Evolutionary conservation across 1,140 invertebrate species (phyloP).

Genomic region (Trichonephila clavipes): DNA sequence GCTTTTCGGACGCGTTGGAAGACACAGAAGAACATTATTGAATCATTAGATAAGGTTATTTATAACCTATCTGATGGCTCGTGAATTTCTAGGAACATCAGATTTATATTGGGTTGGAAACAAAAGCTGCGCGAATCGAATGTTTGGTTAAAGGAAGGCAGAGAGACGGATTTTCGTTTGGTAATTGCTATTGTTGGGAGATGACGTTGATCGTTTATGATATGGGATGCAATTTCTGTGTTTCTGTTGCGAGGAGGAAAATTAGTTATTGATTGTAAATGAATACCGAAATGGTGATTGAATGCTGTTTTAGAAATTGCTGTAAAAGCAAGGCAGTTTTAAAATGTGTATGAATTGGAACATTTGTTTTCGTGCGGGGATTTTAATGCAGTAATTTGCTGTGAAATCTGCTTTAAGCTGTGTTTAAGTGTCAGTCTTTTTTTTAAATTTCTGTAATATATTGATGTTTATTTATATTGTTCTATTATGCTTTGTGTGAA

Average conservation of each 20-base stretch:
- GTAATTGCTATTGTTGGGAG: conserved; percentile 46
- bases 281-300: background rate
- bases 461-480: too few species aligned
- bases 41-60: conserved; percentile 62
- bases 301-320: background rate
- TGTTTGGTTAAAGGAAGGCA: background rate
- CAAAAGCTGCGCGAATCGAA: background rate
- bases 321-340: background rate
- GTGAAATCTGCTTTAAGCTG: too few species aligned
- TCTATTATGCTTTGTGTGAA: too few species aligned
- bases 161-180: background rate
- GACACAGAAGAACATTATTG: conserved; percentile 54
- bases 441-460: too few species aligned
- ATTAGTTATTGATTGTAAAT: background rate
- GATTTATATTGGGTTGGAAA: conserved; percentile 50
- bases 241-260: background rate
- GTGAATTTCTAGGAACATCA: conserved; percentile 42
- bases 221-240: conserved; percentile 13
- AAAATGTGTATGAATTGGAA: background rate
- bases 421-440: too few species aligned
- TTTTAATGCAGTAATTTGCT: too few species aligned
- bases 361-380: too few species aligned
- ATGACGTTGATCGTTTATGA: conserved; percentile 31
- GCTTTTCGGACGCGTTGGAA: background rate
- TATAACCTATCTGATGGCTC: conserved; percentile 51